Evolutionary conservation across 2,888 invertebrate species (phyloP).

Genomic region (Leucozona laternaria): DNA sequence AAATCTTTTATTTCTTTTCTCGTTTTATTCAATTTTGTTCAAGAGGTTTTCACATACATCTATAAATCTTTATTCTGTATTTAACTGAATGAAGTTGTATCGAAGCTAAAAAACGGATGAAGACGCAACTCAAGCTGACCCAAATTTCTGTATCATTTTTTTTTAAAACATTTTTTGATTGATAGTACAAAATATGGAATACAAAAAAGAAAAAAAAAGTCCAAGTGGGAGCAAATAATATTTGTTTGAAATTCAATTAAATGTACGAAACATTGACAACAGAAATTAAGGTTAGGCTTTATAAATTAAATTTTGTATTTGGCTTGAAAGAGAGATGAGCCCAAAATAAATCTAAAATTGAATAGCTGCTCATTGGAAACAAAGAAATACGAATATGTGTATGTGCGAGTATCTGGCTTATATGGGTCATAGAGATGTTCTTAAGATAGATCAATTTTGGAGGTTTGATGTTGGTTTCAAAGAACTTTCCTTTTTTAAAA

Average conservation of each 20-base stretch:
- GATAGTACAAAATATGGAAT: constrained; percentile 11
- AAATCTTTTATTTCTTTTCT: constrained; percentile 49
- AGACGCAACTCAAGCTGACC: constrained; percentile 50
- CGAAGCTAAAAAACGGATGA: constrained; percentile 27
- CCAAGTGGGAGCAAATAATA: constrained; percentile 2
- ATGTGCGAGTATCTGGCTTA: background rate
- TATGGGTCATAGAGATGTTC: constrained; percentile 1
- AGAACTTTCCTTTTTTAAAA: constrained; percentile 17
- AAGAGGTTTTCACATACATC: constrained; percentile 14
- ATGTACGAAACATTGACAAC: constrained; percentile 7
- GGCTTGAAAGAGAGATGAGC: background rate
- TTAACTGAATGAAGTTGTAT: background rate
- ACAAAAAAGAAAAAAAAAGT: background rate
- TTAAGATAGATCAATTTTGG: background rate
- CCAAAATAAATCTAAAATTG: background rate
- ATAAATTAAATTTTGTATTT: constrained; percentile 16
- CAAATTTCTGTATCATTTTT: constrained; percentile 32
- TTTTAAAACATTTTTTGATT: constrained; percentile 17
- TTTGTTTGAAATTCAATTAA: constrained; percentile 22
- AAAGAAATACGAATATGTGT: too few relatives aligned
- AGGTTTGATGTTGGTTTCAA: background rate
- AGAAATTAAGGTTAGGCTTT: constrained; percentile 28
- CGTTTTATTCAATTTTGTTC: constrained; percentile 22
- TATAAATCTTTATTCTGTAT: constrained; percentile 31
- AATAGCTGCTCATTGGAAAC: constrained; percentile 11